Percentiles rank a stretch among this genome's conserved stretches.
phyloP scores from a whole-genome alignment of 2,113 vertebrate genomes.

The Myotis yumanensis region DNA sequence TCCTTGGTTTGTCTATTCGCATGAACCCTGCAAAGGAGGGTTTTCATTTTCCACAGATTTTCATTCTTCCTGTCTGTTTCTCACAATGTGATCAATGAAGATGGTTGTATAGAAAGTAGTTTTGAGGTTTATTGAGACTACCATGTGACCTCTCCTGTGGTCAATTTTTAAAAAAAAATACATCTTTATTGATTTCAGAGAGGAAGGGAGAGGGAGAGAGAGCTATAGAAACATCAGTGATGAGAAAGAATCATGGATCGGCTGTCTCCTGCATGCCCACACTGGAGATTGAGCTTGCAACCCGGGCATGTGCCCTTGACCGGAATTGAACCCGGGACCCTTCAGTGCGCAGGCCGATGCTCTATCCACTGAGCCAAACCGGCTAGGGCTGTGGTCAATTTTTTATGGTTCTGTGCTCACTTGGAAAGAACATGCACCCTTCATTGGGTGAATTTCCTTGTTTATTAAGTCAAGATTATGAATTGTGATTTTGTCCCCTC shows the following conservation, averaged over 20 bases:
- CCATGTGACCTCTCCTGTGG: neutral
- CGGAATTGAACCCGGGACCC: too few relatives aligned
- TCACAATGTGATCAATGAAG: neutral
- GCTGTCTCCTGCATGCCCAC: too few relatives aligned
- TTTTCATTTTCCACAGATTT: neutral
- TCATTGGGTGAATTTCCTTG: neutral
- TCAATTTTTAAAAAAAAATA: too few relatives aligned
- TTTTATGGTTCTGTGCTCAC: neutral
- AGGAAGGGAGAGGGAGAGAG: too few relatives aligned
- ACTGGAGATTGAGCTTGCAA: too few relatives aligned
- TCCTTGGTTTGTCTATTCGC: neutral
- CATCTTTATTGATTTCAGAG: too few relatives aligned
- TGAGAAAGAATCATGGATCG: too few relatives aligned
- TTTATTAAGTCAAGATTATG: neutral
- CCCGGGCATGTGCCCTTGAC: too few relatives aligned
- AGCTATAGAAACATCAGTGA: too few relatives aligned
- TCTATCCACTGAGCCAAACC: too few relatives aligned
- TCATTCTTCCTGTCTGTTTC: neutral
- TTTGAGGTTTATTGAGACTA: neutral
- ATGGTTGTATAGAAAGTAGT: neutral
- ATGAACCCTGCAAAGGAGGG: neutral
- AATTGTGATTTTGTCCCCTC: neutral
- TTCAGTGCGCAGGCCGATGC: too few relatives aligned
- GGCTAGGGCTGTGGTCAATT: neutral
- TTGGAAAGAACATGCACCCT: neutral